Evolutionary conservation across 2,797 vertebrate genomes (phyloP), one percentile per base, ranked within the genome.

Genomic region (Sphaeramia orbicularis): DNA sequence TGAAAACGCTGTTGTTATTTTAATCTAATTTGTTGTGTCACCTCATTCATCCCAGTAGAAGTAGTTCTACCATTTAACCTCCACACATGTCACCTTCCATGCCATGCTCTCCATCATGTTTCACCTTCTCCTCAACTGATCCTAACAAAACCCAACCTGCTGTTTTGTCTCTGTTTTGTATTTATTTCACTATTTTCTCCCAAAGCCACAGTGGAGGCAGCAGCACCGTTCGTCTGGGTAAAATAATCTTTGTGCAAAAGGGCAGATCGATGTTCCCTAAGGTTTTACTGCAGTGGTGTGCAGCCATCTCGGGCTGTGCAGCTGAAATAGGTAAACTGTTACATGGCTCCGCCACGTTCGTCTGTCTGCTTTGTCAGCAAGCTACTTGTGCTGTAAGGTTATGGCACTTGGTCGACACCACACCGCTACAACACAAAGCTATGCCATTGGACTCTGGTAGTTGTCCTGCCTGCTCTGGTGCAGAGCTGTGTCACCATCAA

Each of bases 221-320:
- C 84, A 55, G 70, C 64, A 32, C 70, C 78, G 38, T 57, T 74
- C 73, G 13, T 80, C 84, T 66, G 79, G 74, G 81, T 90, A 81
- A 91, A 87, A 86, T 79, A 43, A 80, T 81, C 80, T 81, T 86
- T 84, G 87, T 84, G 84, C 86, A 78, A 77, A 82, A 78, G 74
- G 72, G 83, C 80, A 86, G 85, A 84, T 89, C 91, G 80, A 93
- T 93, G 92, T 83, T 93, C 82, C 92, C 92, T 89, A 88, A 92
- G 87, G 91, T 93, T 90, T 90, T 93, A 83, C 93, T 94, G 92
- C 92, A 92, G 87, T 93, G 92, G 90, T 91, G 88, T 64, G 71
- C 91, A 77, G 91, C 92, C 70, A 74, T 92, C 80, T 91, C 89
- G 30, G 89, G 88, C 88, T 93, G 93, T 53, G 84, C 89, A 40